Evolutionary conservation across 2,113 vertebrate species (phyloP), one percentile per base, ranked within the genome.

Genomic region (Anhinga anhinga): DNA sequence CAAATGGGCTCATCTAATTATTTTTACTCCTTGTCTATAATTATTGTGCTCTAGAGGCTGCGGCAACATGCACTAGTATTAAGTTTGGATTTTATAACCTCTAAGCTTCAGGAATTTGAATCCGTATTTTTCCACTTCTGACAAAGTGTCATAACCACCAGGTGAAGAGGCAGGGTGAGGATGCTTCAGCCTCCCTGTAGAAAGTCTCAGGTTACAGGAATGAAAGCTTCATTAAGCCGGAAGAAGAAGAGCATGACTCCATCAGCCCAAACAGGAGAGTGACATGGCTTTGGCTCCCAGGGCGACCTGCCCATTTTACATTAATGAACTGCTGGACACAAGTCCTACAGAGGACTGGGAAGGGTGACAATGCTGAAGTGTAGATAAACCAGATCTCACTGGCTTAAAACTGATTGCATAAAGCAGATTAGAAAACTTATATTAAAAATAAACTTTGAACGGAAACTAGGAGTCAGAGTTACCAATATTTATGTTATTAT

Each of bases 1-100:
- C 53, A 85, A 92, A 94, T 0, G 4, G 38, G 49, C 49, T 96
- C 66, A 81, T 88, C 88, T 74, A 59, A 71, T 78, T 71, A 47
- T 77, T 92, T 91, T 87, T 66, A 27, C 27, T 79, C n/a, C 50
- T 82, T 34, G 17, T 21, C 70, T 90, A 34, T 89, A 94, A 91
- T 74, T 84, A 52, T 58, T 56, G 82, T 40, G 30, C 88, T 82
- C 82, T 80, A 72, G 88, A 56, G 82, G 53, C 45, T 95, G 82
- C 5, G 0, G 82, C 77, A 95, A 66, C 11, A 23, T 23, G 27
- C 38, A 6, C 9, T 5, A 42, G 22, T 26, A 69, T 27, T 56
- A 69, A 69, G 17, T 73, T 63, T 55, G 26, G 12, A 63, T 91
- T 89, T 87, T 82, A 67, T 91, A 84, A 59, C 61, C 45, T 71